Evolutionary conservation across 1,140 invertebrate species (phyloP).

Genomic region (Drosophila novamexicana): DNA sequence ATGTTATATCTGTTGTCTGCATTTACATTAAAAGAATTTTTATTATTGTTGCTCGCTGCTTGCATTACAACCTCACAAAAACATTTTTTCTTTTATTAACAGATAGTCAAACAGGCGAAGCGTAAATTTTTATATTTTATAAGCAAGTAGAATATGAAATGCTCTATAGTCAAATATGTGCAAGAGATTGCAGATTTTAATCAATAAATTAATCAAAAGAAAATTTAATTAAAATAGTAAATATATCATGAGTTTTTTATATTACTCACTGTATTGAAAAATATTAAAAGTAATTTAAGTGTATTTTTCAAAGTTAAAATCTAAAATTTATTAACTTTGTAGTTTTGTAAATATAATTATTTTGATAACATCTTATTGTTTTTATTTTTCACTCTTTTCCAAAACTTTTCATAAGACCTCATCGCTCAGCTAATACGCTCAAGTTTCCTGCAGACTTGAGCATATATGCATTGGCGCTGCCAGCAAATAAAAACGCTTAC

Average conservation of each 20-base stretch:
- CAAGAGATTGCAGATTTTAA: neutral
- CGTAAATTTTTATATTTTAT: neutral
- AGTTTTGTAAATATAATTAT: neutral
- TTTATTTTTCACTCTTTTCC: neutral
- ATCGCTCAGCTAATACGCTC: constrained; percentile 1
- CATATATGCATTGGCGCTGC: constrained; percentile 47
- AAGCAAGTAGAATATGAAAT: constrained; percentile 13
- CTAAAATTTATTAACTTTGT: neutral
- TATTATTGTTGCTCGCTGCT: constrained; percentile 56
- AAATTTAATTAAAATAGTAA: neutral
- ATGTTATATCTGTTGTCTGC: constrained; percentile 56
- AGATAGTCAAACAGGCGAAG: constrained; percentile 57
- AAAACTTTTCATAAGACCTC: neutral
- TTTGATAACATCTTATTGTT: neutral
- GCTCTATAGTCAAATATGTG: constrained; percentile 2
- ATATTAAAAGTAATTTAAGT: neutral
- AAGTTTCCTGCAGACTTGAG: neutral
- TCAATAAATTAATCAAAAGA: too few species aligned
- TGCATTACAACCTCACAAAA: constrained; percentile 59
- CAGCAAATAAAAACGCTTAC: neutral
- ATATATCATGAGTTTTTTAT: neutral
- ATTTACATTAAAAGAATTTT: constrained; percentile 73
- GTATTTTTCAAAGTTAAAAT: neutral
- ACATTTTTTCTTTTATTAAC: constrained; percentile 65
- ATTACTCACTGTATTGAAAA: constrained; percentile 4